Evolutionary conservation across 2,113 vertebrate genomes (phyloP).

Genomic region (Hippocampus comes): DNA sequence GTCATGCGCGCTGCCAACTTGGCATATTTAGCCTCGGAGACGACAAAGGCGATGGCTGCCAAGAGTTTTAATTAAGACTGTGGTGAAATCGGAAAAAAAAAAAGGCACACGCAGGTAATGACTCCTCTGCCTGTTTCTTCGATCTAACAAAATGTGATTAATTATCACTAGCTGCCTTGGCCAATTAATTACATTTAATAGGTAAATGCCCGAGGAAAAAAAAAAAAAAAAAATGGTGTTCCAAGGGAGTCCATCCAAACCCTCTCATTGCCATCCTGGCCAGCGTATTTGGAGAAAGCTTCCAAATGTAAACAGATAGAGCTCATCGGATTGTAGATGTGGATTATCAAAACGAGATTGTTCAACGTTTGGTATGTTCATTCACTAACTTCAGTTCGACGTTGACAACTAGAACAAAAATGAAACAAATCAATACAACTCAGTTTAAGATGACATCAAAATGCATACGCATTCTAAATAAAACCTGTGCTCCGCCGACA

Average conservation of each 20-base stretch:
- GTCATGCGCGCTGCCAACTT: conserved; percentile 47
- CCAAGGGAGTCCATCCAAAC: conserved; percentile 24
- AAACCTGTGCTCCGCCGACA: no score
- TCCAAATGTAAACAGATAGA: conserved; percentile 11
- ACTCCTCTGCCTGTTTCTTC: conserved; percentile 39
- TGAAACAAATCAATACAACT: no score
- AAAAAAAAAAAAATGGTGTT: conserved; percentile 9
- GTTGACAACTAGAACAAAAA: no score
- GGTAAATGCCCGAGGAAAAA: conserved; percentile 42
- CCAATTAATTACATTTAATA: conserved; percentile 62
- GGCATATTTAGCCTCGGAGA: conserved; percentile 54
- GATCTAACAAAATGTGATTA: conserved; percentile 53
- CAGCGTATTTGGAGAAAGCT: conserved; percentile 25
- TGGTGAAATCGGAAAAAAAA: conserved; percentile 38
- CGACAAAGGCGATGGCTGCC: conserved; percentile 45
- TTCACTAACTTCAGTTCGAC: background rate
- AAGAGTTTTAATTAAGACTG: conserved; percentile 60
- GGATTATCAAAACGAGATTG: background rate
- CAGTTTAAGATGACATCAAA: no score
- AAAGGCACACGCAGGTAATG: conserved; percentile 58
- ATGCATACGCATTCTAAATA: no score
- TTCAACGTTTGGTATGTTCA: background rate
- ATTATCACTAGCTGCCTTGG: conserved; percentile 47
- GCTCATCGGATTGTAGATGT: background rate
- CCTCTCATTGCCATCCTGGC: conserved; percentile 13